phyloP scores from a whole-genome alignment of 1,140 invertebrate genomes.

The Schlechtendalia chinensis region DNA sequence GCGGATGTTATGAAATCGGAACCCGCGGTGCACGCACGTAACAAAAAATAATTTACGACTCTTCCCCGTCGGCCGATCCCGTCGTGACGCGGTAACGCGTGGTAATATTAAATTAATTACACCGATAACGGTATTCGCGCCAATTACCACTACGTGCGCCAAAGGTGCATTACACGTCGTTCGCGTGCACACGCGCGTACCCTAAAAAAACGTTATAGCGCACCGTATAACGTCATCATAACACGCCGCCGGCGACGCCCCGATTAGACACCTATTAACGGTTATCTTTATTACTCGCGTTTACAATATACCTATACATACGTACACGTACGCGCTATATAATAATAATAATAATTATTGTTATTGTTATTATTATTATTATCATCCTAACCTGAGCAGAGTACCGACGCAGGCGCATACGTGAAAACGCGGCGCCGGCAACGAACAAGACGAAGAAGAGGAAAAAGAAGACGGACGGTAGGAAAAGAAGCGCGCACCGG shows the following conservation, averaged over 20 bases:
- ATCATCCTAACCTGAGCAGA: neutral
- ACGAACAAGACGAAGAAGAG: too few relatives aligned
- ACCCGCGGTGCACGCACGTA: too few relatives aligned
- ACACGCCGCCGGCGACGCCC: constrained; percentile 9
- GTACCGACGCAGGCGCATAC: too few relatives aligned
- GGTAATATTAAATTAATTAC: constrained; percentile 8
- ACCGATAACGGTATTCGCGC: constrained; percentile 8
- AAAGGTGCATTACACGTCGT: neutral
- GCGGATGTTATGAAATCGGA: too few relatives aligned
- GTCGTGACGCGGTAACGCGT: too few relatives aligned
- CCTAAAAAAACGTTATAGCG: neutral
- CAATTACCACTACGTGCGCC: neutral
- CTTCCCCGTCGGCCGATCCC: neutral
- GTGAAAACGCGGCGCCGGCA: neutral
- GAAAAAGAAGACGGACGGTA: too few relatives aligned
- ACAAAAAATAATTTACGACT: constrained; percentile 33
- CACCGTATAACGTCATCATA: neutral
- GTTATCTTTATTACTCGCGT: constrained; percentile 18
- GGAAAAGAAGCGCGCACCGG: too few relatives aligned
- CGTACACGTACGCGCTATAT: neutral
- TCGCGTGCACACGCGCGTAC: too few relatives aligned
- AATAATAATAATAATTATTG: neutral
- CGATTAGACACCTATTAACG: constrained; percentile 20
- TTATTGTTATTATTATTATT: neutral
- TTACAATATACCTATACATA: neutral